Conservation (phyloP, 2,888 invertebrate species). For the Hemaris fuciformis region DNA sequence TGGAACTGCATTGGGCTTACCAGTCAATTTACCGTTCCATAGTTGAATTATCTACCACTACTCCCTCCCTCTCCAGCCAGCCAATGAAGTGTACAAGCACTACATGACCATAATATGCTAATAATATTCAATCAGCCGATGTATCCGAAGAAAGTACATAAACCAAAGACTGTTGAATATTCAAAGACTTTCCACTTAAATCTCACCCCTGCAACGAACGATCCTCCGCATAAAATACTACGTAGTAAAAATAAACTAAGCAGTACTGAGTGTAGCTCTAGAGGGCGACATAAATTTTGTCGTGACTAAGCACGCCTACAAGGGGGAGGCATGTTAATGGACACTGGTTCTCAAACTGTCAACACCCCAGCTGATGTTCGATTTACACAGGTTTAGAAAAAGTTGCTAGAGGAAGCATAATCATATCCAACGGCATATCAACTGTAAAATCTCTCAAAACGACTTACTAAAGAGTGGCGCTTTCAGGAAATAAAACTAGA, state of each 20-base stretch:
- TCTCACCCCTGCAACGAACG: not conserved
- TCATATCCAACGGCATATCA: too few relatives aligned
- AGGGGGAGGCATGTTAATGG: slow-evolving; percentile 9
- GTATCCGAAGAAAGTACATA: not conserved
- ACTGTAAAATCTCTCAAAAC: too few relatives aligned
- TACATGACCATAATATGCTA: not conserved
- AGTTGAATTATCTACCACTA: too few relatives aligned
- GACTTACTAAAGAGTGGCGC: too few relatives aligned
- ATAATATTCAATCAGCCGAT: not conserved
- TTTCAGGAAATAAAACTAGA: too few relatives aligned
- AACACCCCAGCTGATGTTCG: not conserved
- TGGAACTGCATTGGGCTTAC: too few relatives aligned
- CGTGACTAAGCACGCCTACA: slow-evolving; percentile 44
- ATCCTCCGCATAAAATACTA: slow-evolving; percentile 29
- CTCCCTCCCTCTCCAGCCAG: too few relatives aligned
- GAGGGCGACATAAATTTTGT: slow-evolving; percentile 35
- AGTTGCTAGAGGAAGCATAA: too few relatives aligned
- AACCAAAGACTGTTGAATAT: not conserved
- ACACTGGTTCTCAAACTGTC: slow-evolving; percentile 22
- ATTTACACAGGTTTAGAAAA: too few relatives aligned
- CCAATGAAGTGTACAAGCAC: too few relatives aligned
- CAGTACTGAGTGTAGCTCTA: slow-evolving; percentile 20
- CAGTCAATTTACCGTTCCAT: too few relatives aligned
- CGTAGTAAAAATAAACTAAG: slow-evolving; percentile 30
- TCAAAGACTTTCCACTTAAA: not conserved